A percentile compares a stretch with the other conserved stretches of the same genome.
phyloP scores from a whole-genome alignment of 2,113 vertebrate genomes.

The Grallaria varia region DNA sequence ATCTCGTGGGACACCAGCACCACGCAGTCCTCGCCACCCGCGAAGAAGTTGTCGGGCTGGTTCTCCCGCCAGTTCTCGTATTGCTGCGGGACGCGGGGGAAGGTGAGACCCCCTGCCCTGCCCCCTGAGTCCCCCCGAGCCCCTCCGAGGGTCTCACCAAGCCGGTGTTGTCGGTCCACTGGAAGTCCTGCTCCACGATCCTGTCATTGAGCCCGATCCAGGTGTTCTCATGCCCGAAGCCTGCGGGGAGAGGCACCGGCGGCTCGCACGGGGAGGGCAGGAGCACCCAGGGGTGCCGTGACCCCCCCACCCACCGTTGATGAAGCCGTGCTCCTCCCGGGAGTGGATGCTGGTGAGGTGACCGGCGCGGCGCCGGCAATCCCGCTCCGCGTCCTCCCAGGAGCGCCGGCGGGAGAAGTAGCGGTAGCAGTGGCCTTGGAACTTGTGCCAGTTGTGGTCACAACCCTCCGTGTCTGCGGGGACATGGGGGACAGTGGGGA shows the following conservation, averaged over 20 bases:
- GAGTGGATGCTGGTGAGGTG: conserved; percentile 91
- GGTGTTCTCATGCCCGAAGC: conserved; percentile 91
- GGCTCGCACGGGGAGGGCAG: accelerated
- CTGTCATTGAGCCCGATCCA: conserved; percentile 96
- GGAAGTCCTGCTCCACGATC: conserved; percentile 96
- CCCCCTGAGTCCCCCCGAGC: accelerated
- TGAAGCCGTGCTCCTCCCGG: conserved; percentile 84
- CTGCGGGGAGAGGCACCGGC: conserved; percentile 47
- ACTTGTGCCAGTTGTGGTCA: conserved; percentile 92
- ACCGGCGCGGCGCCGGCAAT: conserved; percentile 85
- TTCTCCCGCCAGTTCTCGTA: conserved; percentile 97
- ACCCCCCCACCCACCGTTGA: conserved; percentile 75
- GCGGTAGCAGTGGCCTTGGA: conserved; percentile 91
- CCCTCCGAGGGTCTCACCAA: conserved; percentile 74
- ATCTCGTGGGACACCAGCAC: conserved; percentile 95
- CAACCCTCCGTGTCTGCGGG: conserved; percentile 89
- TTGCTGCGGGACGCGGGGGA: conserved; percentile 74
- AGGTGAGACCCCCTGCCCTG: background rate
- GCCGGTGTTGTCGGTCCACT: conserved; percentile 93
- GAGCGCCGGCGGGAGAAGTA: conserved; percentile 89
- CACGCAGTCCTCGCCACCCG: conserved; percentile 95
- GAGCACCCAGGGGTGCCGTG: background rate
- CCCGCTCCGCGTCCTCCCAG: conserved; percentile 94
- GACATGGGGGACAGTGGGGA: background rate
- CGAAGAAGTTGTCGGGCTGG: conserved; percentile 97